Base-by-base conservation (phyloP, 2,888 invertebrate genomes). In the Plebejus anna region DNA sequence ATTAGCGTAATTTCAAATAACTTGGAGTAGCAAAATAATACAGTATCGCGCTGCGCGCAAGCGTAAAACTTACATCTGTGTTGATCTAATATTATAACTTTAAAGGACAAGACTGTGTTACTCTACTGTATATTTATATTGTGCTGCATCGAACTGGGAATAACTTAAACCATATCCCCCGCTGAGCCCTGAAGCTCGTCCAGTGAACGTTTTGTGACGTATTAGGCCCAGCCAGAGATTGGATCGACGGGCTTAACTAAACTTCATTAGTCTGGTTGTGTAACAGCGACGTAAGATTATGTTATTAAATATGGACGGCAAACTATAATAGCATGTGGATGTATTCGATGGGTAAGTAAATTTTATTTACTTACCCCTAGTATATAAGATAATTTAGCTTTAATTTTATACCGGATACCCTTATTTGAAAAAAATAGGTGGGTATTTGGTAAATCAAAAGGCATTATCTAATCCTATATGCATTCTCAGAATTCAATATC, bases 191-290 rank as follows among this genome's bases (percentile, higher is more conserved):
- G 47, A 73, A 59, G 76, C 77, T 13, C 72, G 76, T 80, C 78
- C 70, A 80, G 80, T 75, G 51, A 79, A 47, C 55, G 47, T 47
- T 77, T 47, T 77, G 79, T 70, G 70, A 72, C 77, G 70, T 75
- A 78, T 77, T 78, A 80, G 77, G 80, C 78, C 79, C 77, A 78
- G 79, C 77, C 77, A 81, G 84, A 89, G 88, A 90, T 90, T 90
- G 89, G 89, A 90, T 89, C 86, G 86, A 83, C 87, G 84, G 85
- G 84, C 86, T 86, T 89, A 88, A 88, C 90, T 89, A 88, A 90
- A 90, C 90, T 90, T 88, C 87, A 89, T 90, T 90, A 90, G 88
- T 78, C 79, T 77, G 79, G 80, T 89, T 87, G 84, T 84, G 85
- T 86, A 86, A 85, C 88, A 83, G 83, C 57, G 51, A 73, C 73